Conservation (phyloP, 1,140 invertebrate genomes). For the Drosophila bifasciata region DNA sequence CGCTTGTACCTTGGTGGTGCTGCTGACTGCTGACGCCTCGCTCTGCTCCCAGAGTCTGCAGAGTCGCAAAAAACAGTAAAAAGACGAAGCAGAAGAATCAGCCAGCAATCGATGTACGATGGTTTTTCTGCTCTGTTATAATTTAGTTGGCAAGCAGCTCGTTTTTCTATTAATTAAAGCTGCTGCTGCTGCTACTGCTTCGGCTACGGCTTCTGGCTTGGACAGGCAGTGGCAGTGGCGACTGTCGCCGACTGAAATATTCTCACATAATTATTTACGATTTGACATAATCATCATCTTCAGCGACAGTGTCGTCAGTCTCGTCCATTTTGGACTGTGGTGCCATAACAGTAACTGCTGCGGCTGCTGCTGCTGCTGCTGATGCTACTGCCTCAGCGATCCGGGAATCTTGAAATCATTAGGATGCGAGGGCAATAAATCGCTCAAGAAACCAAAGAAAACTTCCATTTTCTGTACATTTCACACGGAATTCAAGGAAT, state of each 20-base stretch:
- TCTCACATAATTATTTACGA: slow-evolving; percentile 84
- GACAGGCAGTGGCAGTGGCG: slow-evolving; percentile 3
- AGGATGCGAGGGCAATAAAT: slow-evolving; percentile 56
- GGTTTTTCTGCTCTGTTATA: slow-evolving; percentile 62
- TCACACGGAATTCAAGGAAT: slow-evolving; percentile 30
- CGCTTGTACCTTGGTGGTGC: slow-evolving; percentile 37
- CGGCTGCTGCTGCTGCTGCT: neutral
- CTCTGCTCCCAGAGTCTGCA: too few relatives aligned
- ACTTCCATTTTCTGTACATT: slow-evolving; percentile 30
- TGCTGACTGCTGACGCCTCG: neutral
- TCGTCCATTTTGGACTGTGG: slow-evolving; percentile 40
- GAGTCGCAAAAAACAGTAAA: slow-evolving; percentile 5
- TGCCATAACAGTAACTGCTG: slow-evolving; percentile 42
- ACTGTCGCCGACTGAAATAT: slow-evolving; percentile 70
- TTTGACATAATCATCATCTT: slow-evolving; percentile 80
- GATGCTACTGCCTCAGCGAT: slow-evolving; percentile 9
- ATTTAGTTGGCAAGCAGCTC: slow-evolving; percentile 63
- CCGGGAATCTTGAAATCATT: slow-evolving; percentile 44
- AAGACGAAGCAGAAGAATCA: slow-evolving; percentile 22
- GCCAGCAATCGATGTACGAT: slow-evolving; percentile 47
- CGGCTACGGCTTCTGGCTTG: neutral
- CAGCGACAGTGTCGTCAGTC: slow-evolving; percentile 31
- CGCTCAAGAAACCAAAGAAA: slow-evolving; percentile 16
- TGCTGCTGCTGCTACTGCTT: slow-evolving; percentile 29
- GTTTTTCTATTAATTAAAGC: slow-evolving; percentile 80